Conservation (phyloP, 1,140 invertebrate species). For the Heliconius melpomene region DNA sequence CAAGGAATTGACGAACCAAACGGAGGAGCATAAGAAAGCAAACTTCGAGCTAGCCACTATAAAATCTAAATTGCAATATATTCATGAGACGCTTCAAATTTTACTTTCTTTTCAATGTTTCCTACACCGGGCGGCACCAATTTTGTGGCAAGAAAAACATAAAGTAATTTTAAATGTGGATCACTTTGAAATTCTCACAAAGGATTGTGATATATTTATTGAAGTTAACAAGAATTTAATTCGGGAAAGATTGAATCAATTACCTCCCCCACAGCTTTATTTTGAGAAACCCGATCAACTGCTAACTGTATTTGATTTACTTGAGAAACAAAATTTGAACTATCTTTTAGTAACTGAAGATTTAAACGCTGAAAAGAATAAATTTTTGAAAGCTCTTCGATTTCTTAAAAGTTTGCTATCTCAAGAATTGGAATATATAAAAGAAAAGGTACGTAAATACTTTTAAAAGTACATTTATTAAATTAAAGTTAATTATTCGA, state of each 20-base stretch:
- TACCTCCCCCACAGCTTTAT: constrained; percentile 78
- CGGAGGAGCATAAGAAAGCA: constrained; percentile 78
- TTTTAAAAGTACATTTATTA: background rate
- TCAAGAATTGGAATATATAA: constrained; percentile 60
- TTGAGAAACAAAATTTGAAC: constrained; percentile 85
- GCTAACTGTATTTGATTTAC: constrained; percentile 79
- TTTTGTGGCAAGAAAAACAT: constrained; percentile 43
- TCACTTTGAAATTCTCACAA: constrained; percentile 54
- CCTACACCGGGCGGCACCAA: constrained; percentile 56
- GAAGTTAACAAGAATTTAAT: constrained; percentile 61
- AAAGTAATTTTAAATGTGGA: constrained; percentile 50
- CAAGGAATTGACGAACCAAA: constrained; percentile 76
- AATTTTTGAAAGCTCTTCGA: constrained; percentile 61
- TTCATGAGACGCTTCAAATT: constrained; percentile 83
- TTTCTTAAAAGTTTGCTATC: constrained; percentile 51
- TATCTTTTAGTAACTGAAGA: constrained; percentile 84
- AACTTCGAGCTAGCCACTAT: constrained; percentile 77
- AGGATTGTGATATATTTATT: constrained; percentile 61
- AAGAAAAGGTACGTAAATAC: constrained; percentile 56
- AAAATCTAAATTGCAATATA: constrained; percentile 82
- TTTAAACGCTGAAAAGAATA: constrained; percentile 78
- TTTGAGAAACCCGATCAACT: constrained; percentile 83
- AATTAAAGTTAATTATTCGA: background rate
- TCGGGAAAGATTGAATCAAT: constrained; percentile 69
- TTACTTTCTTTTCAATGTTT: constrained; percentile 85